Evolutionary conservation across 2,113 vertebrate species (phyloP), one percentile per base, ranked within the genome.

Genomic region (Mungos mungo): DNA sequence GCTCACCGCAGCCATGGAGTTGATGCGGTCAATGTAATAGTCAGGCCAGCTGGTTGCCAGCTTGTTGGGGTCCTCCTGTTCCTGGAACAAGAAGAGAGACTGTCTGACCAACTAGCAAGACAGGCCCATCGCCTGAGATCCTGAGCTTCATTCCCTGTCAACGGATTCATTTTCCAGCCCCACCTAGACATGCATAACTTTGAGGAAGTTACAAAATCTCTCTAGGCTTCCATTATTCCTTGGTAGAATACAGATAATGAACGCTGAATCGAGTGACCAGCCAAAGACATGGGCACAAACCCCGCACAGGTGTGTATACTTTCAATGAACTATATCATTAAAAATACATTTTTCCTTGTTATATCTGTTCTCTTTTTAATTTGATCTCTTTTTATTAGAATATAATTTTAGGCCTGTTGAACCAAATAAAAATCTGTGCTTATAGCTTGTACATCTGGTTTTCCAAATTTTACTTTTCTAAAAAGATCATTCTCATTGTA

Each of bases 21-120:
- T 99, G 98, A 99, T 99, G 82, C 99, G 99, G 97, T 99, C 99
- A 1, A 99, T 99, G 98, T 99, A 99, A 98, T 99, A 99, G 98
- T 99, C 99, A 0, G 99, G 99, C 99, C 99, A 99, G 98, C 99
- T 99, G 98, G 99, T 99, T 27, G 99, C 99, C 98, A 99, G 98
- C 85, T 99, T 99, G 98, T 99, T 99, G 97, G 99, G 99, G 97
- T 99, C 99, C 98, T 99, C 99, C 98, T 99, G 99, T 93, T 99
- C 99, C 99, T 99, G 98, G 96, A 99, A 99, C 3, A 93, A 84
- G 92, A 94, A 97, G 27, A 77, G 50, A 19, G 27, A 35, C 0
- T 4, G n/a, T 57, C 35, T 47, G 65, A 69, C 18, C 35, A 41
- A 72, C 1, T 0, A 2, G 45, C 21, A 80, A 89, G 89, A 11